Percentiles rank a stretch among this genome's conserved stretches.
Conservation (phyloP, 2,797 vertebrate genomes). For the Thunnus albacares region DNA sequence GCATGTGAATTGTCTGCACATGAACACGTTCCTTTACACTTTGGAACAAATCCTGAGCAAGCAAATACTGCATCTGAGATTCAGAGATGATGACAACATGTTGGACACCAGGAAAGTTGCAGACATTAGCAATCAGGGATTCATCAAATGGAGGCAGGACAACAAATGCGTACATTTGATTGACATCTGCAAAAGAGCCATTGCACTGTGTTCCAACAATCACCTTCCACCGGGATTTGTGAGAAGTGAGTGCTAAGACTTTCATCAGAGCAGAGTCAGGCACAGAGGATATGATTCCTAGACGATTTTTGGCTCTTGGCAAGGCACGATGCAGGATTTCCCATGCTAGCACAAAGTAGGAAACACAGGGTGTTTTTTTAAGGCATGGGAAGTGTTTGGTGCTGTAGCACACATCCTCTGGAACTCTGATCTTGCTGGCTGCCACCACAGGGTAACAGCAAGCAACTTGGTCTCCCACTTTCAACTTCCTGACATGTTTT, state of each 20-base stretch:
- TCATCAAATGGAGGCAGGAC: conserved; percentile 83
- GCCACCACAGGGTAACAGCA: conserved; percentile 87
- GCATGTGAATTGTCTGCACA: conserved; percentile 79
- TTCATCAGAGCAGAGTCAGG: conserved; percentile 77
- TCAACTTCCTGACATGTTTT: conserved; percentile 81
- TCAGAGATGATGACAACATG: conserved; percentile 83
- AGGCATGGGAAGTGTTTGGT: conserved; percentile 84
- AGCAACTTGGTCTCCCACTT: conserved; percentile 86
- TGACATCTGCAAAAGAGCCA: conserved; percentile 53
- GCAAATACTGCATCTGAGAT: conserved; percentile 53
- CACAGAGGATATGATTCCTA: conserved; percentile 77
- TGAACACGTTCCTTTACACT: conserved; percentile 73
- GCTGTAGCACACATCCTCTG: conserved; percentile 85
- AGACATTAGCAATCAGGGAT: conserved; percentile 66
- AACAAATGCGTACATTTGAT: conserved; percentile 77
- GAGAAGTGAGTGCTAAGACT: conserved; percentile 71
- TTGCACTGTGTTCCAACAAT: conserved; percentile 54
- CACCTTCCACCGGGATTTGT: conserved; percentile 80
- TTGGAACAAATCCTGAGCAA: conserved; percentile 62
- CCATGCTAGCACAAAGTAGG: conserved; percentile 89
- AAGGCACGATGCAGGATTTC: conserved; percentile 84
- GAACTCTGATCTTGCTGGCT: conserved; percentile 81
- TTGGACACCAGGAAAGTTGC: conserved; percentile 68
- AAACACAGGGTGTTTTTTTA: conserved; percentile 86
- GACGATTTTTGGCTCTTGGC: conserved; percentile 75